Percentiles rank a stretch among this genome's conserved stretches.
These are phyloP conservation scores for Lepidotrigona ventralis DNA, from an alignment of 1,140 invertebrate species.

Conservation along the genomic window DNA sequence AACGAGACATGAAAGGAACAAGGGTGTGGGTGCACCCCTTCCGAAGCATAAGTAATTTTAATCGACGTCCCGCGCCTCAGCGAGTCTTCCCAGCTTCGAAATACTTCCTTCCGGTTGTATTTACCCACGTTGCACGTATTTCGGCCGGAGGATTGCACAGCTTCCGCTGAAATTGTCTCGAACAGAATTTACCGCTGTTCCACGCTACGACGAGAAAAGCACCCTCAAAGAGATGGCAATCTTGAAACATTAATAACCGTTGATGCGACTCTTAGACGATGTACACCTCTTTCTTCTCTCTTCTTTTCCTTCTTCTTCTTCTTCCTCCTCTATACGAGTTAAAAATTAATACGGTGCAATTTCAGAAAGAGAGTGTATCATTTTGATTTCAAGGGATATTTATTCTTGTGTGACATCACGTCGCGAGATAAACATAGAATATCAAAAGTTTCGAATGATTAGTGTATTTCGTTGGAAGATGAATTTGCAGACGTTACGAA, in stretches of 20 bases:
- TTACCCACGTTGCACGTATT: not conserved
- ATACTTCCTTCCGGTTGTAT: conserved; percentile 30
- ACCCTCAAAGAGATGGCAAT: not conserved
- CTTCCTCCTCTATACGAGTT: not conserved
- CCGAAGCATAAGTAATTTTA: conserved; percentile 26
- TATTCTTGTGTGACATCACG: not conserved
- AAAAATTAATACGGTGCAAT: not conserved
- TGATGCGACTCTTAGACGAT: not conserved
- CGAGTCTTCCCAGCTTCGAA: not conserved
- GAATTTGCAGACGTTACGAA: no score
- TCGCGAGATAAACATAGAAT: not conserved
- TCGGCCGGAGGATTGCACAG: not conserved
- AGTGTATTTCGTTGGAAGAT: no score
- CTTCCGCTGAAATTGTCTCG: conserved; percentile 18
- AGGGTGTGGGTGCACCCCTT: not conserved
- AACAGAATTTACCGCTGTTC: conserved; percentile 19
- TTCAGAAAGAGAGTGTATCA: not conserved
- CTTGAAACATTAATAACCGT: conserved; percentile 15
- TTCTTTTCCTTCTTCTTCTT: no score
- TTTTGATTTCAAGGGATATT: not conserved
- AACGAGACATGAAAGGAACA: not conserved
- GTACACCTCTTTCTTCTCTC: not conserved
- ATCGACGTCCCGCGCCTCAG: not conserved
- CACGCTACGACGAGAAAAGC: no score
- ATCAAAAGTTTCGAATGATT: no score